Percentiles rank a stretch among this genome's conserved stretches.
Evolutionary conservation across 2,797 vertebrate species (phyloP).

Genomic region (Zalophus californianus): DNA sequence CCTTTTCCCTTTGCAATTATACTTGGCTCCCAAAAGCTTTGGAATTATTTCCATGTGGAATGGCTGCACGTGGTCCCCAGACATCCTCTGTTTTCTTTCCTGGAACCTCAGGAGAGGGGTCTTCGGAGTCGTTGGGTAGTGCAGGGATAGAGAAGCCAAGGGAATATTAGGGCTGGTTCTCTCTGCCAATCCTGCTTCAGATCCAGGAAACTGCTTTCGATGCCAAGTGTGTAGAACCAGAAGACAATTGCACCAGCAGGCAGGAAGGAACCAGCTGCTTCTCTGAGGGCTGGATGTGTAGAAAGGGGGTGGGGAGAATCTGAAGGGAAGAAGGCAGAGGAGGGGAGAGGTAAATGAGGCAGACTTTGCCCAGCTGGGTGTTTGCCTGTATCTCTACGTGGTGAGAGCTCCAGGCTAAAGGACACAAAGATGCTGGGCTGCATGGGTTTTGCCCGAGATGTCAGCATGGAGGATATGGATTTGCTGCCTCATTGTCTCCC

Average conservation of each 20-base stretch:
- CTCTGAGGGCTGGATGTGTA: not conserved
- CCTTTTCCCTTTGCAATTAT: not conserved
- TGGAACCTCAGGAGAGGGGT: not conserved
- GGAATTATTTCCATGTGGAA: rapidly evolving
- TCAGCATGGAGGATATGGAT: not conserved
- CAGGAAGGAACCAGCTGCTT: not conserved
- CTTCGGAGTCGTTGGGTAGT: not conserved
- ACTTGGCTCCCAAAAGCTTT: not conserved
- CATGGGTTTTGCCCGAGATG: not conserved
- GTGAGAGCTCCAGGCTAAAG: not conserved
- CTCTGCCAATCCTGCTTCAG: not conserved
- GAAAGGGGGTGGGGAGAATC: not conserved
- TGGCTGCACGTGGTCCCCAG: not conserved
- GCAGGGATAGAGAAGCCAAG: not conserved
- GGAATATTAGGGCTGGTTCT: too few species aligned
- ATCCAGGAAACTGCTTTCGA: not conserved
- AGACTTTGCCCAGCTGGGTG: not conserved
- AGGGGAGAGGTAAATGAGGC: not conserved
- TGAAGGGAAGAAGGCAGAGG: too few species aligned
- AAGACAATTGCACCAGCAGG: not conserved
- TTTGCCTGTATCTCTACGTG: rapidly evolving
- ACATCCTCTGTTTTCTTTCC: not conserved
- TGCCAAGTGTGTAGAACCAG: not conserved
- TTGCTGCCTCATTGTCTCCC: not conserved
- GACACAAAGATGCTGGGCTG: not conserved